Percentiles rank a stretch among this genome's conserved stretches.
Conservation (phyloP, 2,113 vertebrate species). For the Grammomys dolichurus region DNA sequence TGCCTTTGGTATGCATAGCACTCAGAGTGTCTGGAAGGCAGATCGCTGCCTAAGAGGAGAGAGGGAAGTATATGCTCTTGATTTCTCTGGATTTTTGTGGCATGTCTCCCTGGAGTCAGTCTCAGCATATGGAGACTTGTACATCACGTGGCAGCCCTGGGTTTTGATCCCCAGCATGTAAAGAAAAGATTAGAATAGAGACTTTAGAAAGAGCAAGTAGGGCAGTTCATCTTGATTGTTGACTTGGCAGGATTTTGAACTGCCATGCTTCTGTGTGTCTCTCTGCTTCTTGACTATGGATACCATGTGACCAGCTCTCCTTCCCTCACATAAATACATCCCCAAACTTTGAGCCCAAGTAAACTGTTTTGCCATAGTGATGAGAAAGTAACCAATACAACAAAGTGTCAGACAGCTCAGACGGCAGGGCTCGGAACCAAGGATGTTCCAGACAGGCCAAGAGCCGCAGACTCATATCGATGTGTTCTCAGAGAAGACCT, state of each 20-base stretch:
- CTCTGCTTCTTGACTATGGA: background rate
- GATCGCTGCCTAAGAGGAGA: background rate
- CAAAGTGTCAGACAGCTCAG: background rate
- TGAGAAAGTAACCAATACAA: background rate
- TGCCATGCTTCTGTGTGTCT: background rate
- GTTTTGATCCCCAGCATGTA: background rate
- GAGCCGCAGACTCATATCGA: background rate
- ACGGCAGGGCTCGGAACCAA: background rate
- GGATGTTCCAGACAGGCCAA: background rate
- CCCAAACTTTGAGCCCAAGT: background rate
- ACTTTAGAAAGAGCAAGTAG: background rate
- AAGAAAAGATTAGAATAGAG: background rate
- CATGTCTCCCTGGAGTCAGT: background rate
- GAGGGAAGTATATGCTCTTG: background rate
- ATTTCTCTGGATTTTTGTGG: background rate
- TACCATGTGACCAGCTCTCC: background rate
- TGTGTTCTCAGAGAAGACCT: background rate
- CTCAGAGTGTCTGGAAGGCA: background rate
- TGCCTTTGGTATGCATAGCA: background rate
- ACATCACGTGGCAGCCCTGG: background rate
- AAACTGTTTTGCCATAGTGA: background rate
- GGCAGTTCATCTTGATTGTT: background rate
- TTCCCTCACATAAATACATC: background rate
- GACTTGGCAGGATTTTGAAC: background rate
- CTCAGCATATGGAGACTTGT: background rate